Conservation (phyloP, 1,140 invertebrate genomes). For the Papilio dardanus region DNA sequence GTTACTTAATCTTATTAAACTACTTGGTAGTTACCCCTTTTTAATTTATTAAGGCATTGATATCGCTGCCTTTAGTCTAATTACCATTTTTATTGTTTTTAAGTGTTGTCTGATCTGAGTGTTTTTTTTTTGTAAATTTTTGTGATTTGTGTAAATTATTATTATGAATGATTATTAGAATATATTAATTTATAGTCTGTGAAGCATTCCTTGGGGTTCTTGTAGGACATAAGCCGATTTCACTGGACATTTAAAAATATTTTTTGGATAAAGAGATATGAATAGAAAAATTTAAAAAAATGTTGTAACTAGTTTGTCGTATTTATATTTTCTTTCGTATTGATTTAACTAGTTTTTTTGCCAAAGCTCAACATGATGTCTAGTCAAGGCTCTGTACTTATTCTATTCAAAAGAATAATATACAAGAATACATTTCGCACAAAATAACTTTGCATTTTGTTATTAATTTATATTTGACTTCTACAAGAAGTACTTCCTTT, state of each 20-base stretch:
- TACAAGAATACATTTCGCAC: slow-evolving; percentile 14
- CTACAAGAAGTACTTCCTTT: slow-evolving; percentile 10
- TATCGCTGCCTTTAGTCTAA: no score
- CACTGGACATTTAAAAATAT: background rate
- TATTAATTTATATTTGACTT: slow-evolving; percentile 23
- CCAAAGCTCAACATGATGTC: slow-evolving; percentile 45
- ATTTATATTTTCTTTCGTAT: background rate
- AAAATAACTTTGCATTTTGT: slow-evolving; percentile 18
- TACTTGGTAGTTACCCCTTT: background rate
- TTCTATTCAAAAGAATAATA: slow-evolving; percentile 4
- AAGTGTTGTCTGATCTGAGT: slow-evolving; percentile 9
- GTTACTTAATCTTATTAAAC: slow-evolving; percentile 1
- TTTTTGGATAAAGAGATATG: background rate
- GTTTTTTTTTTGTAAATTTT: background rate
- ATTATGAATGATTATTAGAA: background rate
- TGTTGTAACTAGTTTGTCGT: background rate
- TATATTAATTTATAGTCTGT: background rate
- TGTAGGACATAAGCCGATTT: background rate
- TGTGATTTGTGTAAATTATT: background rate
- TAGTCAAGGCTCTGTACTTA: slow-evolving; percentile 45
- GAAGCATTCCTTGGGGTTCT: slow-evolving; percentile 1
- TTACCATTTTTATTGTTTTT: no score
- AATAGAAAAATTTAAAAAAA: background rate
- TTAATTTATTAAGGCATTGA: no score
- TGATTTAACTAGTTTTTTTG: background rate